phyloP scores from a whole-genome alignment of 1,140 invertebrate species.

The Diachasma alloeum region DNA sequence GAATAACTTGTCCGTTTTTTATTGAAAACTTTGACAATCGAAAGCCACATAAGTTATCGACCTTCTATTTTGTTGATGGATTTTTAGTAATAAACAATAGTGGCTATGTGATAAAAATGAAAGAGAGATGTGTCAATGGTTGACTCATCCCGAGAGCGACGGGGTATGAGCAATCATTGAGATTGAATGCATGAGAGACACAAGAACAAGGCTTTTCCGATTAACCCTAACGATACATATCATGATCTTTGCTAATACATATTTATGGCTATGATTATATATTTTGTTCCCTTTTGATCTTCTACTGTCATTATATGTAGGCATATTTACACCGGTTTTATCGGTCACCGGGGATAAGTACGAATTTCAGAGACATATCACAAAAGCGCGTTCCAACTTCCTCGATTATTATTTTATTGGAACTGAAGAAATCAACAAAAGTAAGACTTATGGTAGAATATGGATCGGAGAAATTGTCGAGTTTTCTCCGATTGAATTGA shows the following conservation, averaged over 20 bases:
- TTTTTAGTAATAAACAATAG: not conserved
- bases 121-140: not conserved
- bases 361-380: slow-evolving; percentile 4
- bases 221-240: slow-evolving; percentile 54
- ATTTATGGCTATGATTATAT: slow-evolving; percentile 40
- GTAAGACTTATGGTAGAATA: too few relatives aligned
- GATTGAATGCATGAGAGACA: not conserved
- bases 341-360: not conserved
- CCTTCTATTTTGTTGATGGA: not conserved
- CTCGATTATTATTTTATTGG: not conserved
- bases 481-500: too few relatives aligned
- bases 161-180: not conserved
- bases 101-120: not conserved
- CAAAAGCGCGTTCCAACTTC: not conserved
- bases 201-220: slow-evolving; percentile 41
- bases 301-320: not conserved
- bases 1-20: not conserved
- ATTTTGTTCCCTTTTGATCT: slow-evolving; percentile 14
- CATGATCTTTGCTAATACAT: slow-evolving; percentile 55
- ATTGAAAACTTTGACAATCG: not conserved
- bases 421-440: not conserved
- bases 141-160: slow-evolving; percentile 4
- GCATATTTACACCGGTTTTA: not conserved
- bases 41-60: not conserved
- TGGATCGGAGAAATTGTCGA: not conserved